phyloP scores from a whole-genome alignment of 2,888 invertebrate species.

The Alitta virens region DNA sequence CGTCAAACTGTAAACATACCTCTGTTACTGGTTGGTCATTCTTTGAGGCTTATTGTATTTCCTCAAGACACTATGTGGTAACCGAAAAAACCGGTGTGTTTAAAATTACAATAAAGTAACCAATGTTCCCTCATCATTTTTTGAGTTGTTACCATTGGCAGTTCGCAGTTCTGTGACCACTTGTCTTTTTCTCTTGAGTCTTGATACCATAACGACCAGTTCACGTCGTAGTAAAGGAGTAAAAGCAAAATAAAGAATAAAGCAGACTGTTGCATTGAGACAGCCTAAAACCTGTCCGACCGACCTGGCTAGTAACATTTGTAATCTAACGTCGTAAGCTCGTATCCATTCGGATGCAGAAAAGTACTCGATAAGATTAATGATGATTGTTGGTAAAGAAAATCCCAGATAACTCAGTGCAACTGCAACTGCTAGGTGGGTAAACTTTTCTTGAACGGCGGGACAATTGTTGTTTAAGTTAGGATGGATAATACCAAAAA shows the following conservation, averaged over 20 bases:
- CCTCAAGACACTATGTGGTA: too few relatives aligned
- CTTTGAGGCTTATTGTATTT: too few relatives aligned
- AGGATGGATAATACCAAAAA: conserved; percentile 31
- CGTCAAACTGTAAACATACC: too few relatives aligned
- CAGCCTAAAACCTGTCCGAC: conserved; percentile 24
- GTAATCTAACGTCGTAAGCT: neutral
- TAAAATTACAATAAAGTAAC: too few relatives aligned
- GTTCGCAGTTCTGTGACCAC: too few relatives aligned
- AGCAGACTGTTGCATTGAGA: conserved; percentile 34
- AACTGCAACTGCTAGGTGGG: conserved; percentile 31
- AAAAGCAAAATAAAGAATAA: conserved; percentile 25
- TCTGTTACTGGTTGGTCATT: too few relatives aligned
- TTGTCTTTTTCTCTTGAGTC: neutral
- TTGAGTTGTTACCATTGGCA: too few relatives aligned
- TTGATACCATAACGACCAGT: neutral
- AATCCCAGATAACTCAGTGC: conserved; percentile 33
- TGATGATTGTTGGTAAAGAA: conserved; percentile 30
- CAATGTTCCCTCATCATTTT: too few relatives aligned
- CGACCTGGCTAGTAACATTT: conserved; percentile 1
- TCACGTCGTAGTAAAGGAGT: conserved; percentile 3
- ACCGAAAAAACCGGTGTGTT: too few relatives aligned
- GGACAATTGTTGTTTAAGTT: conserved; percentile 13
- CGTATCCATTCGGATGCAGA: neutral
- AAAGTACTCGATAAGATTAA: conserved; percentile 20
- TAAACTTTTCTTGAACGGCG: conserved; percentile 27